Conservation (phyloP, 2,797 vertebrate genomes). For the Characodon lateralis region DNA sequence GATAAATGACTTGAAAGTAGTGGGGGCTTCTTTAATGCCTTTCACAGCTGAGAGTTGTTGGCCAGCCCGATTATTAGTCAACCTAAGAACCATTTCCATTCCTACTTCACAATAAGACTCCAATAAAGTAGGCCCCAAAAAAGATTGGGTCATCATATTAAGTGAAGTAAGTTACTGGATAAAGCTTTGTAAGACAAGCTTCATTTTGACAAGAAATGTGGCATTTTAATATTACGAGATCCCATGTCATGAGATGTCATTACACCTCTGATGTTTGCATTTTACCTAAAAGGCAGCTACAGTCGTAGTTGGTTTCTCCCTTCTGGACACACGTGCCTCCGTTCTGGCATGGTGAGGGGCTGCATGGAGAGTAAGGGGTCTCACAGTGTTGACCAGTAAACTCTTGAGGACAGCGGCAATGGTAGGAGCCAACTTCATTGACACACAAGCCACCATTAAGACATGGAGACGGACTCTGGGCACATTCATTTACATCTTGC, state of each 20-base stretch:
- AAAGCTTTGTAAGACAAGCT: neutral
- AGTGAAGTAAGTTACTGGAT: neutral
- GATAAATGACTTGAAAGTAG: neutral
- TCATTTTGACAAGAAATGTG: neutral
- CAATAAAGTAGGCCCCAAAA: neutral
- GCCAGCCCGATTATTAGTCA: neutral
- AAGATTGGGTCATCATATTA: neutral
- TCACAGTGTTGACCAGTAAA: conserved; percentile 89
- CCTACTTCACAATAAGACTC: neutral
- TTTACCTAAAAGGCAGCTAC: conserved; percentile 93
- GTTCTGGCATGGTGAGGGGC: conserved; percentile 93
- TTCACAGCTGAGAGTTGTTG: neutral
- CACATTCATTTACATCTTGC: conserved; percentile 92
- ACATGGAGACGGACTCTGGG: conserved; percentile 80
- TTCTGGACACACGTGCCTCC: conserved; percentile 96
- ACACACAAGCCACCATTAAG: conserved; percentile 86
- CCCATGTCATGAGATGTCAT: neutral
- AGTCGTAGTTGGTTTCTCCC: conserved; percentile 88
- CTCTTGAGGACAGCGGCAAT: conserved; percentile 85
- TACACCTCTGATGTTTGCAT: neutral
- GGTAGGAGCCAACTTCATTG: conserved; percentile 92
- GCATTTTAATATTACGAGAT: neutral
- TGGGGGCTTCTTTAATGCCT: neutral
- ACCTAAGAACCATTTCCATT: neutral
- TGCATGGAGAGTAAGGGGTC: conserved; percentile 91